Evolutionary conservation across 2,888 invertebrate species (phyloP).

Genomic region (Apotomis turbidana): DNA sequence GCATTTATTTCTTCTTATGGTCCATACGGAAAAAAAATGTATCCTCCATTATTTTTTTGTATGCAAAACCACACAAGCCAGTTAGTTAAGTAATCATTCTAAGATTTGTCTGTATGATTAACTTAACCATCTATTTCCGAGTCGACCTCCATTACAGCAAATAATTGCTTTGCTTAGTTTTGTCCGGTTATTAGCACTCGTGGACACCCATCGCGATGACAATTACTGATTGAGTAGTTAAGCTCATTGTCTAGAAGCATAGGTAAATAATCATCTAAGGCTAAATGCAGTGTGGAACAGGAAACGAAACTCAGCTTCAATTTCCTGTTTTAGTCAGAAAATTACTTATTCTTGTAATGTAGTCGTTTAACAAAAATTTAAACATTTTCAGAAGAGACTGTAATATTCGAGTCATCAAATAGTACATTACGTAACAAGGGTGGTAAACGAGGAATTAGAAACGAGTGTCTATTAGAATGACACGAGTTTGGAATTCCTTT

Average conservation of each 20-base stretch:
- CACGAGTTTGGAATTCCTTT: too few species aligned
- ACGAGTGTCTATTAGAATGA: too few species aligned
- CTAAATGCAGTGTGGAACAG: not conserved
- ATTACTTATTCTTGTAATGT: not conserved
- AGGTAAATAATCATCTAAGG: not conserved
- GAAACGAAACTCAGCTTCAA: not conserved
- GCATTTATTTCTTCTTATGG: too few species aligned
- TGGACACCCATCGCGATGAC: not conserved
- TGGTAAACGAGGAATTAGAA: too few species aligned
- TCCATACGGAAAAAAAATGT: too few species aligned
- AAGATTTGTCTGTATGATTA: not conserved
- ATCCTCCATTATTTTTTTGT: too few species aligned
- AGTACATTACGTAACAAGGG: too few species aligned
- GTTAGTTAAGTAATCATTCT: not conserved
- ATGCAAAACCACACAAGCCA: too few species aligned
- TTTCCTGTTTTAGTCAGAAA: not conserved
- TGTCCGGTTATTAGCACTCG: not conserved
- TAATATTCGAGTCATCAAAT: too few species aligned
- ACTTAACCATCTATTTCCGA: not conserved
- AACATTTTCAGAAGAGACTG: not conserved
- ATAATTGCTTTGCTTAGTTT: slow-evolving; percentile 13
- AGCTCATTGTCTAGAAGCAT: not conserved
- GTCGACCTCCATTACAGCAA: not conserved
- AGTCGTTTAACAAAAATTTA: too few species aligned
- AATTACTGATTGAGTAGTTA: not conserved